Conservation (phyloP, 1,140 invertebrate species). For the Notospermus geniculatus region DNA sequence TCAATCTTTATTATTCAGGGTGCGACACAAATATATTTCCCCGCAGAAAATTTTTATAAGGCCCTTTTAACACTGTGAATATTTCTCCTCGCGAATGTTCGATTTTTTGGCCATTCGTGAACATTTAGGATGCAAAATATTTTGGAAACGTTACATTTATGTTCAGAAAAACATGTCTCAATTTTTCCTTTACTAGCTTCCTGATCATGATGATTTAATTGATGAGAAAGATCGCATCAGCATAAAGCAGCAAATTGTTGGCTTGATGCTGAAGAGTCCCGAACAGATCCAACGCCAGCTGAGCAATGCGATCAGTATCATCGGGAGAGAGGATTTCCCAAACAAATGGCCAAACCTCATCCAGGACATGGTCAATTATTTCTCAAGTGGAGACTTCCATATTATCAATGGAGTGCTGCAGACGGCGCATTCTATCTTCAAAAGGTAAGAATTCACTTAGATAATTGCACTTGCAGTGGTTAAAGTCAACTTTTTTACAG, state of each 20-base stretch:
- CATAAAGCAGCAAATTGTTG: conserved; percentile 84
- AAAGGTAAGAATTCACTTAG: too few relatives aligned
- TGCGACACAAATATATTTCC: too few relatives aligned
- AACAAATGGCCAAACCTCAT: conserved; percentile 90
- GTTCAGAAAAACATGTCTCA: too few relatives aligned
- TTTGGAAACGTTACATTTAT: too few relatives aligned
- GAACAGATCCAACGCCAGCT: conserved; percentile 89
- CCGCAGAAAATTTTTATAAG: too few relatives aligned
- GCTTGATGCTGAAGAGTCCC: conserved; percentile 88
- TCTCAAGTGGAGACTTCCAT: conserved; percentile 86
- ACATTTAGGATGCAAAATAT: too few relatives aligned
- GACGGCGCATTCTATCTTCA: conserved; percentile 94
- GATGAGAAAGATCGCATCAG: conserved; percentile 73
- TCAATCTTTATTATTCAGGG: too few relatives aligned
- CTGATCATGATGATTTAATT: conserved; percentile 77
- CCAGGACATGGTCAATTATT: conserved; percentile 87
- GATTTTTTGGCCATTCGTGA: too few relatives aligned
- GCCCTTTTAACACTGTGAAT: too few relatives aligned
- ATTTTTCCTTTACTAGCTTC: conserved; percentile 62
- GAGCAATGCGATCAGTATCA: conserved; percentile 92
- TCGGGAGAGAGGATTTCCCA: conserved; percentile 92
- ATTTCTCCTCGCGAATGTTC: too few relatives aligned
- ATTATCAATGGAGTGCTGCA: conserved; percentile 92
- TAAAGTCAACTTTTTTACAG: neutral
- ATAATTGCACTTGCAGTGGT: too few relatives aligned